phyloP scores from a whole-genome alignment of 2,888 invertebrate genomes.

The Ophioninae sp. region DNA sequence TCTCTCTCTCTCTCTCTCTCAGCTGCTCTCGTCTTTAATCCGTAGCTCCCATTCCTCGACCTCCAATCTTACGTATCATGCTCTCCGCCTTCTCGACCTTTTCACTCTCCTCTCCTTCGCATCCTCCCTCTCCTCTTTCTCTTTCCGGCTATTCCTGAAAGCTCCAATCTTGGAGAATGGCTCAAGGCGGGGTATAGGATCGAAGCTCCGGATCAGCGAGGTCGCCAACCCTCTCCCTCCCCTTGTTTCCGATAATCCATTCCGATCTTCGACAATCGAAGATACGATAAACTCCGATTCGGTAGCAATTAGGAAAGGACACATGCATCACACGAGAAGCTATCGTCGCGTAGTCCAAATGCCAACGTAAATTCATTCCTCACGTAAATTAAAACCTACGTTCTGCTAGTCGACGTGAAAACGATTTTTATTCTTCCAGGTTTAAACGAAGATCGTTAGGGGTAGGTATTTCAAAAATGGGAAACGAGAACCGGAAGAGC shows the following conservation, averaged over 20 bases:
- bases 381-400: neutral
- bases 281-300: slow-evolving; percentile 3
- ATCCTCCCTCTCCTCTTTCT: neutral
- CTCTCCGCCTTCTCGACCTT: slow-evolving; percentile 4
- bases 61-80: slow-evolving; percentile 40
- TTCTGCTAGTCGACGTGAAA: neutral
- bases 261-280: neutral
- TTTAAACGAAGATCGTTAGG: neutral
- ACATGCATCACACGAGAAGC: neutral
- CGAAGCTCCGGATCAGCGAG: slow-evolving; percentile 32
- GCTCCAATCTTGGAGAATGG: slow-evolving; percentile 34
- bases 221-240: slow-evolving; percentile 35
- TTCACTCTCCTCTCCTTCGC: slow-evolving; percentile 12
- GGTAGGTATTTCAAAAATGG: slow-evolving; percentile 7
- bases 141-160: slow-evolving; percentile 15
- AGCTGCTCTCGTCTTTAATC: slow-evolving; percentile 20
- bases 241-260: slow-evolving; percentile 31
- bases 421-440: neutral
- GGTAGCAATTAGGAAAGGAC: neutral
- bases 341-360: neutral
- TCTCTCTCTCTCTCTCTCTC: neutral
- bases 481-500: neutral
- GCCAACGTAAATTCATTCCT: neutral
- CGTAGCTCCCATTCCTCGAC: slow-evolving; percentile 29
- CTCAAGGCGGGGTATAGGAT: slow-evolving; percentile 22